These are phyloP conservation scores for Thereuonema tuberculata DNA, from an alignment of 1,140 invertebrate genomes.

Conservation along the genomic window DNA sequence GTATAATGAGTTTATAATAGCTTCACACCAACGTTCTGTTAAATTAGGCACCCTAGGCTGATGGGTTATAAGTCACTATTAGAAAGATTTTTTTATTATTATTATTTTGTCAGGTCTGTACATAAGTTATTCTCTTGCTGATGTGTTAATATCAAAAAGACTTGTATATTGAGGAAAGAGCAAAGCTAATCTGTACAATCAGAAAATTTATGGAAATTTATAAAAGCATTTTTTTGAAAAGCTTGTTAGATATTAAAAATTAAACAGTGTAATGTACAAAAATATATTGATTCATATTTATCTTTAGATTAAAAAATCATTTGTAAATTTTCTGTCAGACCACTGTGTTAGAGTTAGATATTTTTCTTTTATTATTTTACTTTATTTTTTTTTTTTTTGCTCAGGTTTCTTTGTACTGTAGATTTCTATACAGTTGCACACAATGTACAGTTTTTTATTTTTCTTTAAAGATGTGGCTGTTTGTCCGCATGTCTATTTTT, in stretches of 20 bases:
- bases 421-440: neutral
- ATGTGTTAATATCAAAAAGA: neutral
- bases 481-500: neutral
- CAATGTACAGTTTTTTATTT: neutral
- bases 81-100: neutral
- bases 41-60: neutral
- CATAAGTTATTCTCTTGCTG: neutral
- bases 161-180: neutral
- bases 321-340: neutral
- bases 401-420: slow-evolving; percentile 1
- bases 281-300: neutral
- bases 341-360: neutral
- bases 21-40: neutral
- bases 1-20: neutral
- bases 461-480: neutral
- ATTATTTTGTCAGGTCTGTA: neutral
- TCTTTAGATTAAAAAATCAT: neutral
- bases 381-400: neutral
- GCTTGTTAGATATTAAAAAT: neutral
- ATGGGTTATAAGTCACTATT: neutral
- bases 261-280: neutral
- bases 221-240: neutral
- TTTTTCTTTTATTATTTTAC: neutral
- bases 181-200: neutral
- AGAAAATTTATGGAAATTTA: neutral